phyloP scores from a whole-genome alignment of 2,797 vertebrate genomes.

The Melanotaenia nigrans region DNA sequence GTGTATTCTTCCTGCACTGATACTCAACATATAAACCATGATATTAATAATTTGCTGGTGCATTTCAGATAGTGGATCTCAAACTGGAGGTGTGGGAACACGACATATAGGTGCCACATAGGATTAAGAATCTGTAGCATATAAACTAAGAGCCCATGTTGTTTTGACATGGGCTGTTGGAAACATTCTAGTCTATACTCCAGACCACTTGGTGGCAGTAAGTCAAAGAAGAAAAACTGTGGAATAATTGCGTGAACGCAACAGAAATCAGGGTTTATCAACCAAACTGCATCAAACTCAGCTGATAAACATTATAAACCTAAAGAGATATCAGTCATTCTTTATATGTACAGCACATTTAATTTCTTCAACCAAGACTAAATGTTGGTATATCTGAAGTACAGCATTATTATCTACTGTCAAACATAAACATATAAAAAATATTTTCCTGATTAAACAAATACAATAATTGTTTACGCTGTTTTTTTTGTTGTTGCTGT shows the following conservation, averaged over 20 bases:
- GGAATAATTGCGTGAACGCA: too few relatives aligned
- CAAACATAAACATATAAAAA: background rate
- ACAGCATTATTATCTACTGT: background rate
- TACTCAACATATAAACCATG: background rate
- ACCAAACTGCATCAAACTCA: constrained; percentile 10
- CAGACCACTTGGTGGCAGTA: too few relatives aligned
- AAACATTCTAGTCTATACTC: too few relatives aligned
- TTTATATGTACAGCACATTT: constrained; percentile 38
- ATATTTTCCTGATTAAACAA: background rate
- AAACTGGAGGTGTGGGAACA: too few relatives aligned
- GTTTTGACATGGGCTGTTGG: too few relatives aligned
- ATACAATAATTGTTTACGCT: background rate
- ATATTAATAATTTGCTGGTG: background rate
- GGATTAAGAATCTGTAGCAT: too few relatives aligned
- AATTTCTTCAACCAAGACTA: constrained; percentile 15
- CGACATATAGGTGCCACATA: too few relatives aligned
- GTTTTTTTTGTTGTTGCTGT: background rate
- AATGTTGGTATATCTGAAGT: constrained; percentile 18
- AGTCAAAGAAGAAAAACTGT: too few relatives aligned
- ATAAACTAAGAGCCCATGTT: too few relatives aligned
- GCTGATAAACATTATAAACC: constrained; percentile 40
- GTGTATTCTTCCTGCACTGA: background rate
- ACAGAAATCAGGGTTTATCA: too few relatives aligned
- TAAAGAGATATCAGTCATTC: constrained; percentile 37
- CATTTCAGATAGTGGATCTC: background rate